Conservation (phyloP, 2,797 vertebrate genomes). For the Acropternis orthonyx region DNA sequence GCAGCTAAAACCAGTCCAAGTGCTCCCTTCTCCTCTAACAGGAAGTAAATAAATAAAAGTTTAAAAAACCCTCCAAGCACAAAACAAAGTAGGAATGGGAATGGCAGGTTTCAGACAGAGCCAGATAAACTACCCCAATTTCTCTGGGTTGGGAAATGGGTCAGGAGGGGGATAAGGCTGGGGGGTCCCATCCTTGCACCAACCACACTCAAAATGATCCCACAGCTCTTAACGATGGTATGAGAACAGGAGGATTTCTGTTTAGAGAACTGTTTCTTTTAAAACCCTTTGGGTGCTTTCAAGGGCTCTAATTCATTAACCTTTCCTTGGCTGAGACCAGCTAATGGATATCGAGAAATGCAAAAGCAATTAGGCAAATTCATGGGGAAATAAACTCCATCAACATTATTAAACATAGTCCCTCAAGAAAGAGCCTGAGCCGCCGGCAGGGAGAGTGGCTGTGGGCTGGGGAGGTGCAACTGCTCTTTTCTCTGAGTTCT, state of each 20-base stretch:
- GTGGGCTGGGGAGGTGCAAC: not conserved
- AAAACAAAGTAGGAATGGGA: not conserved
- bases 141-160: not conserved
- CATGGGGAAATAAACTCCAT: not conserved
- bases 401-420: not conserved
- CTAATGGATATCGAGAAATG: constrained; percentile 6
- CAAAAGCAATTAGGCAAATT: constrained; percentile 38
- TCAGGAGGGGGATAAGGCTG: not conserved
- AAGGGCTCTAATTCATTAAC: constrained; percentile 50
- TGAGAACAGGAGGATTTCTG: not conserved
- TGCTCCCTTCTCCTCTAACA: not conserved
- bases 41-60: not conserved
- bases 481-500: not conserved
- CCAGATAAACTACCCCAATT: not conserved
- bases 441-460: not conserved
- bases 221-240: not conserved
- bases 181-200: too few relatives aligned
- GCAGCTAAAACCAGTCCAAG: not conserved
- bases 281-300: not conserved
- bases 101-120: not conserved
- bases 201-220: not conserved
- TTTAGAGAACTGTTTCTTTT: not conserved
- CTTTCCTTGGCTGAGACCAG: constrained; percentile 13
- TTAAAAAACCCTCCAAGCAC: not conserved
- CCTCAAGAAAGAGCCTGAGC: not conserved